Evolutionary conservation across 1,140 invertebrate genomes (phyloP).

Genomic region (Platorchestia sp.): DNA sequence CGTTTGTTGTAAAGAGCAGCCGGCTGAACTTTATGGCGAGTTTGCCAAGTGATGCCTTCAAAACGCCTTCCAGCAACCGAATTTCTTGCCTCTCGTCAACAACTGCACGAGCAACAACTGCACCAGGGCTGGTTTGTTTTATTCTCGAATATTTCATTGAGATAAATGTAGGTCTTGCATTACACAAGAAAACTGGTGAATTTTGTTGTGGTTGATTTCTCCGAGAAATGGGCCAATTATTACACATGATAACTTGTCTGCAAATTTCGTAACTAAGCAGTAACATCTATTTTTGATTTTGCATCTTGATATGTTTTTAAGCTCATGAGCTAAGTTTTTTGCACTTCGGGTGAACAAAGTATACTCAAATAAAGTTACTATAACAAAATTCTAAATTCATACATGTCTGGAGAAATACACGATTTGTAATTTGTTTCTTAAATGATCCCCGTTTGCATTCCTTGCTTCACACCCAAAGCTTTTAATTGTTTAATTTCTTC

Average conservation of each 20-base stretch:
- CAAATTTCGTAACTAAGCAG: background rate
- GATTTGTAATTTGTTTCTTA: too few relatives aligned
- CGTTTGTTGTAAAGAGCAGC: background rate
- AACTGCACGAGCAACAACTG: background rate
- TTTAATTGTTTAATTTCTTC: too few relatives aligned
- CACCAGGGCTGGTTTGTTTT: background rate
- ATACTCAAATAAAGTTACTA: too few relatives aligned
- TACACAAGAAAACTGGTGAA: background rate
- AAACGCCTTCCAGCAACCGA: background rate
- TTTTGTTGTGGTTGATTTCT: too few relatives aligned
- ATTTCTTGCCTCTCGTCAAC: background rate
- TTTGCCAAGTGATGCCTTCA: conserved; percentile 38
- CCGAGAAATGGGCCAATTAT: too few relatives aligned
- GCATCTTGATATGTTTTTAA: background rate
- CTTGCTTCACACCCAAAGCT: too few relatives aligned
- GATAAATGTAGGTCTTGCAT: background rate
- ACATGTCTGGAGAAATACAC: too few relatives aligned
- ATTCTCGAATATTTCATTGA: background rate
- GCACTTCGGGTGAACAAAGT: too few relatives aligned
- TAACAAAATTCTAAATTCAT: too few relatives aligned
- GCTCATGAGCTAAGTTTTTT: too few relatives aligned
- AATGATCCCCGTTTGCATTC: too few relatives aligned
- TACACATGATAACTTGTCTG: too few relatives aligned
- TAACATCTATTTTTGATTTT: background rate
- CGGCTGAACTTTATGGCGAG: conserved; percentile 27